Conservation (phyloP, 2,888 invertebrate genomes). For the Loripinus fragilis region DNA sequence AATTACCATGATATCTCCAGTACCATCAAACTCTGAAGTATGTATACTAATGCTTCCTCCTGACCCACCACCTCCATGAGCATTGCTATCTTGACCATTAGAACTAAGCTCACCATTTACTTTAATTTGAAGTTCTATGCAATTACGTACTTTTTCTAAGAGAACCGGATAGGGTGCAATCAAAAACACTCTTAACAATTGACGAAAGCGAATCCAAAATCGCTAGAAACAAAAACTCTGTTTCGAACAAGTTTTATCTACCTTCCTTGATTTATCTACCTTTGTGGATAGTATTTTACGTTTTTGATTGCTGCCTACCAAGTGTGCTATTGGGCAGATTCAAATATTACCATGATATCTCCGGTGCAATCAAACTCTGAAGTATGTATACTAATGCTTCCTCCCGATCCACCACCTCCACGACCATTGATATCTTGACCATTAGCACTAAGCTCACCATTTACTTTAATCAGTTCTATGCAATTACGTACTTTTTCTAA, state of each 20-base stretch:
- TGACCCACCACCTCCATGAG: constrained; percentile 66
- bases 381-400: constrained; percentile 65
- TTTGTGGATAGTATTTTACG: no score
- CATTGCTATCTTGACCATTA: constrained; percentile 59
- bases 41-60: constrained; percentile 69
- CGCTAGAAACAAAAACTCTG: no score
- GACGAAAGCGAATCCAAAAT: no score
- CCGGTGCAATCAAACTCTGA: constrained; percentile 70
- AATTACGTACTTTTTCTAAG: no score
- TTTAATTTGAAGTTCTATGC: constrained; percentile 55
- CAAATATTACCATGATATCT: constrained; percentile 59
- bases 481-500: no score
- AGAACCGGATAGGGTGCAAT: no score
- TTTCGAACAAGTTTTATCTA: no score
- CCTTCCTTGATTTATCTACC: no score
- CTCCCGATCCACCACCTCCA: constrained; percentile 72
- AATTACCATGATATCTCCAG: constrained; percentile 66
- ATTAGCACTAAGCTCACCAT: constrained; percentile 68
- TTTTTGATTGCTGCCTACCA: no score
- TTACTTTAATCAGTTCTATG: constrained; percentile 62
- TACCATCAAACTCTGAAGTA: constrained; percentile 67
- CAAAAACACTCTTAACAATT: no score
- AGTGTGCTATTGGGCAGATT: no score
- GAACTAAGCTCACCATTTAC: constrained; percentile 69
- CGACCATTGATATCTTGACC: constrained; percentile 49